Evolutionary conservation across 2,888 invertebrate species (phyloP), one percentile per base, ranked within the genome.

Genomic region (Ectemnius lituratus): DNA sequence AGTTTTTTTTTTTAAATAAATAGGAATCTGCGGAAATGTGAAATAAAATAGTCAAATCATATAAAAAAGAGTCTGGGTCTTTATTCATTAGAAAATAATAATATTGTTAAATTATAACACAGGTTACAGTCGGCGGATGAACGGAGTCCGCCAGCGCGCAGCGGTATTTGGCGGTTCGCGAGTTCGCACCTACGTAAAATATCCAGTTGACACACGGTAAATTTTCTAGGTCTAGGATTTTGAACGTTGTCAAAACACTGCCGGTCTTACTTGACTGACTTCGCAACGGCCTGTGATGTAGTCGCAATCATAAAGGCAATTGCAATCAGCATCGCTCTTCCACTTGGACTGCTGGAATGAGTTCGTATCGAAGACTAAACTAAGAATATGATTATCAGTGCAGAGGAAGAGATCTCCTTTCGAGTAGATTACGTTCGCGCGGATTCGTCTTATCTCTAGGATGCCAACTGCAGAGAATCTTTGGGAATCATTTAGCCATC

Each of bases 81-180:
- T 83, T 82, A 73, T 82, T 84, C 82, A 66, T 76, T 85, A 82
- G 66, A 81, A 78, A 82, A 74, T 78, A 78, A 74, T 78, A 76
- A 78, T 78, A 79, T 83, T 78, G 82, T 37, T 37, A 37, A 37
- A 37, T 37, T 81, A 85, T 84, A 83, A 84, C 81, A 80, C 82
- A 79, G 83, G 81, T 82, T 84, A 82, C 82, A 84, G 81, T 86
- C 86, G 85, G 82, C 83, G 84, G 80, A 79, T 89, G 88, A 88
- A 89, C 87, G 88, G 86, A 88, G 82, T 86, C 37, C 37, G 37
- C 37, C 37, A 37, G 37, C 37, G 37, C 37, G 37, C 37, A 37
- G 85, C 85, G 88, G 86, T 73, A 67, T 65, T 79, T 76, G 69
- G 75, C 72, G 63, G 76, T 76, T 78, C 75, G 71, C 79, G 75